phyloP scores from a whole-genome alignment of 2,113 vertebrate genomes.

The Trinectes maculatus region DNA sequence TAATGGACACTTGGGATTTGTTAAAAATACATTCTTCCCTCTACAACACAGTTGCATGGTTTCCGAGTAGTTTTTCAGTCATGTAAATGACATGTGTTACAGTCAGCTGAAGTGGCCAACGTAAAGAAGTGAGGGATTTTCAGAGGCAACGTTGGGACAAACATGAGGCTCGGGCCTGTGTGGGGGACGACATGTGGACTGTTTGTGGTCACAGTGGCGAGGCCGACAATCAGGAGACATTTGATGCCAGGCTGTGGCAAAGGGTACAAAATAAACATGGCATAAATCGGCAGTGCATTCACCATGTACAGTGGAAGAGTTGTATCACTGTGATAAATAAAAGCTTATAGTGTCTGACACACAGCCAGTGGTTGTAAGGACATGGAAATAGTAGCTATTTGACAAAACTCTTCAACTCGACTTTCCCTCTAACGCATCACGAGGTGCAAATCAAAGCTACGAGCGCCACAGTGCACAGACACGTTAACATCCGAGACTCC shows the following conservation, averaged over 20 bases:
- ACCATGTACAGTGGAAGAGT: slow-evolving; percentile 24
- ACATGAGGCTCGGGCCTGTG: slow-evolving; percentile 16
- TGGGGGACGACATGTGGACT: slow-evolving; percentile 6
- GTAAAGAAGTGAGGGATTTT: no score
- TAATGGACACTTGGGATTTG: background rate
- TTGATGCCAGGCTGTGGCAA: slow-evolving; percentile 50
- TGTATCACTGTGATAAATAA: slow-evolving; percentile 2
- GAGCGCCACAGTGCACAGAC: slow-evolving; percentile 77
- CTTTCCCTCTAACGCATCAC: slow-evolving; percentile 32
- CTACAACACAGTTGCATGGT: slow-evolving; percentile 4
- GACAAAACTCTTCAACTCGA: slow-evolving; percentile 37
- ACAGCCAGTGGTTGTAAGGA: slow-evolving; percentile 34
- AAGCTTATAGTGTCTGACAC: no score
- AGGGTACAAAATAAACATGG: slow-evolving; percentile 39
- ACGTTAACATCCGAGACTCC: slow-evolving; percentile 55
- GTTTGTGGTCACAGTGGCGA: slow-evolving; percentile 43
- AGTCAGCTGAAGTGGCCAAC: no score
- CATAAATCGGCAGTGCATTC: slow-evolving; percentile 63
- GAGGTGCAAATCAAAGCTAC: slow-evolving; percentile 80
- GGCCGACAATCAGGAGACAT: slow-evolving; percentile 48
- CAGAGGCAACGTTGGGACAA: background rate
- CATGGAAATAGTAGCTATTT: background rate
- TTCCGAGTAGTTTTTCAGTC: background rate
- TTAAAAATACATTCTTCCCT: slow-evolving; percentile 41
- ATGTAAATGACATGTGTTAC: background rate